Conservation (phyloP, 2,888 invertebrate species). For the Melanophora roralis region DNA sequence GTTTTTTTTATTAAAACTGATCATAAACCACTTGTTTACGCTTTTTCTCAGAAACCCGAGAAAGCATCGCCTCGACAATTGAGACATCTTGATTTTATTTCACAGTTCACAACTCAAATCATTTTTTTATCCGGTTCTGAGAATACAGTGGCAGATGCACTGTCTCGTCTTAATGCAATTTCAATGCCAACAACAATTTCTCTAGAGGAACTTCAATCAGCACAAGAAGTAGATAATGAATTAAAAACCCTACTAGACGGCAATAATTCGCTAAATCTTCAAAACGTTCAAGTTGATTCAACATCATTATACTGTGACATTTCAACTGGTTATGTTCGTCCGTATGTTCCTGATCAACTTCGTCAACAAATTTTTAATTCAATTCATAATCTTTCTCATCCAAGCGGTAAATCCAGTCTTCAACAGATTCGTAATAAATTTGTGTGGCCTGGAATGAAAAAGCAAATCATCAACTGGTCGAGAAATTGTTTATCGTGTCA, state of each 20-base stretch:
- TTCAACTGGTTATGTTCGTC: conserved; percentile 18
- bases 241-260: neutral
- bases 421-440: too few species aligned
- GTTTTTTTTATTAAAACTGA: conserved; percentile 13
- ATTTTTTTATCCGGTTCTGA: conserved; percentile 14
- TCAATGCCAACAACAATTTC: too few species aligned
- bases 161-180: too few species aligned
- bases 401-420: neutral
- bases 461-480: too few species aligned
- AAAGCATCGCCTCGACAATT: neutral
- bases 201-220: too few species aligned
- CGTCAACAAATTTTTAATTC: conserved; percentile 12
- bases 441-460: too few species aligned
- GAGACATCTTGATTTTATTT: conserved; percentile 16
- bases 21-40: conserved; percentile 56
- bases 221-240: neutral
- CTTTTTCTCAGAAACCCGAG: conserved; percentile 6
- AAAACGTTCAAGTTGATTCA: neutral
- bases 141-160: conserved; percentile 25
- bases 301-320: conserved; percentile 4
- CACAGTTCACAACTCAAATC: conserved; percentile 18
- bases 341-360: conserved; percentile 30
- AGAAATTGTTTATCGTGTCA: conserved; percentile 1
- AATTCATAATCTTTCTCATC: conserved; percentile 22
- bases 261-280: too few species aligned